A percentile compares a stretch with the other conserved stretches of the same genome.
Evolutionary conservation across 30 jellyfish, hydroid and myxozoan species (phyloP).

Genomic region (Chironex yamaguchii): DNA sequence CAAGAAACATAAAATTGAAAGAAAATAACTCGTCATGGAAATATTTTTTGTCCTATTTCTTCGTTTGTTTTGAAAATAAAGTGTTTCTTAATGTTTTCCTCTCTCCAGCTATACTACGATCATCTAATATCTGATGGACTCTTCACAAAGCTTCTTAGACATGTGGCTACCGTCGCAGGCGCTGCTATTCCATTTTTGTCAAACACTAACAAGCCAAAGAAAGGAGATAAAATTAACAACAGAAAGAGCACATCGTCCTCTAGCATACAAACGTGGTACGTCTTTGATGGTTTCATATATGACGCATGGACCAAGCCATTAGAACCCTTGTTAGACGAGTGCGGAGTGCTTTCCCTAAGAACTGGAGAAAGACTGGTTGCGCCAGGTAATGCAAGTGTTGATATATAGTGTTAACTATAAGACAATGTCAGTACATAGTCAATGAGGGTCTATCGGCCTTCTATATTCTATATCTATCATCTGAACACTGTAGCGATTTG

Average conservation of each 20-base stretch:
- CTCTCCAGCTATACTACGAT: not conserved
- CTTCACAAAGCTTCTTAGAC: constrained; percentile 46
- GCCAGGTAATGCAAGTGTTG: constrained; percentile 77
- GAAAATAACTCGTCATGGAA: too few relatives aligned
- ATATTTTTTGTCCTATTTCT: too few relatives aligned
- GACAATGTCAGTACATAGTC: too few relatives aligned
- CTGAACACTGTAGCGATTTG: too few relatives aligned
- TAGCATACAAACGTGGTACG: constrained; percentile 76
- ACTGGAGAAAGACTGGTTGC: constrained; percentile 64
- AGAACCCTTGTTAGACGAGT: constrained; percentile 60
- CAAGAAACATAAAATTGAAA: too few relatives aligned
- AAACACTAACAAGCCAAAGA: not conserved
- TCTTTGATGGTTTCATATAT: constrained; percentile 71
- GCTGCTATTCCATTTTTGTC: not conserved
- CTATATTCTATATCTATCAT: too few relatives aligned
- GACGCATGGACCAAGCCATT: constrained; percentile 34
- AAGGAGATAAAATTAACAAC: not conserved
- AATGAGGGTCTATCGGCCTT: too few relatives aligned
- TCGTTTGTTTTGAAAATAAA: too few relatives aligned
- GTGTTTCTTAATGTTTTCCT: too few relatives aligned
- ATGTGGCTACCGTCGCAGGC: not conserved
- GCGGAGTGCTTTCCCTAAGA: constrained; percentile 34
- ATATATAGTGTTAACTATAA: too few relatives aligned
- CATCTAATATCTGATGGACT: constrained; percentile 32
- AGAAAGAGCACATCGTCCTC: not conserved